Conservation (phyloP, 1,140 invertebrate genomes). For the Aphelinus atriplicis region DNA sequence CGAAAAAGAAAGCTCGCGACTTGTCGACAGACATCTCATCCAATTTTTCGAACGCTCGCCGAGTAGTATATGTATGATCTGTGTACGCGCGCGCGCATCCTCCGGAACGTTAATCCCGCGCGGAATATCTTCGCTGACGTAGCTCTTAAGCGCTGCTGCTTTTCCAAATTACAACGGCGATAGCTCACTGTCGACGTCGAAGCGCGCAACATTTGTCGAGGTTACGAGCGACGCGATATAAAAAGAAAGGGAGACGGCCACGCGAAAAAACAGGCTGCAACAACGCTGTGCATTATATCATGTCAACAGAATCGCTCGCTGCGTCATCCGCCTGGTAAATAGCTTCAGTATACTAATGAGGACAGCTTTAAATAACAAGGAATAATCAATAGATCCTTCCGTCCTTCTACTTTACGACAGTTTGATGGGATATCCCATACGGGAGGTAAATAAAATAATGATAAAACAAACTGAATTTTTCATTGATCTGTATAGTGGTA, state of each 20-base stretch:
- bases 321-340: conserved; percentile 49
- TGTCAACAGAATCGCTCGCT: conserved; percentile 44
- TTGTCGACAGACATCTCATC: conserved; percentile 3
- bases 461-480: too few relatives aligned
- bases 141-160: conserved; percentile 28
- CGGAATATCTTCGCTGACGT: conserved; percentile 44
- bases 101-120: conserved; percentile 42
- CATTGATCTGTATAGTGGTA: too few relatives aligned
- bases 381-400: too few relatives aligned
- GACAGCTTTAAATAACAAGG: too few relatives aligned
- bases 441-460: too few relatives aligned
- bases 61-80: conserved; percentile 24
- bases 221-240: conserved; percentile 8
- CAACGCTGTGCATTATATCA: too few relatives aligned
- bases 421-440: too few relatives aligned
- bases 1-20: neutral
- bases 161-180: conserved; percentile 48
- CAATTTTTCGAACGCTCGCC: conserved; percentile 49
- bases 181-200: conserved; percentile 49
- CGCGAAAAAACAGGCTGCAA: conserved; percentile 35
- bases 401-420: too few relatives aligned
- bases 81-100: neutral
- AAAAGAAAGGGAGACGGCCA: conserved; percentile 18
- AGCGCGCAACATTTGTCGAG: conserved; percentile 44
- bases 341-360: neutral